These are phyloP conservation scores for Epiblema foenella DNA, from an alignment of 2,888 invertebrate species.

Conservation along the genomic window DNA sequence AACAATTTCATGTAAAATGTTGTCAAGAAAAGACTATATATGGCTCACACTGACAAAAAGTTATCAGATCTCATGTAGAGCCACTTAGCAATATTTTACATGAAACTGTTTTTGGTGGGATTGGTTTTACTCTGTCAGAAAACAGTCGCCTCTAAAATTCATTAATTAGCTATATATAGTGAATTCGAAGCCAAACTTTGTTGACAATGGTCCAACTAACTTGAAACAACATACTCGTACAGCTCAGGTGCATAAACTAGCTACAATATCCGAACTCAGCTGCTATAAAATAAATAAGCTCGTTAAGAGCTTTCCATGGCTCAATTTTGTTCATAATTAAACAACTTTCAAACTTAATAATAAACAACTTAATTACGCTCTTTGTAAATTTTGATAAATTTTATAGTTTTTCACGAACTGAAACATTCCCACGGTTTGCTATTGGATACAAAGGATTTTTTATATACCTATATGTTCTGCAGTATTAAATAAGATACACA, in stretches of 20 bases:
- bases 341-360: too few relatives aligned
- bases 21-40: too few relatives aligned
- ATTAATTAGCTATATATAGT: slow-evolving; percentile 9
- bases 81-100: too few relatives aligned
- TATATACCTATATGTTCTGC: too few relatives aligned
- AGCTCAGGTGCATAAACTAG: slow-evolving; percentile 15
- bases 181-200: slow-evolving; percentile 14
- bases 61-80: too few relatives aligned
- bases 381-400: too few relatives aligned
- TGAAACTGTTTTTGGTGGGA: too few relatives aligned
- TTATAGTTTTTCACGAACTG: neutral
- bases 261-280: slow-evolving; percentile 32
- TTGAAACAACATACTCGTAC: neutral
- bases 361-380: too few relatives aligned
- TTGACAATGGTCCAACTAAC: neutral
- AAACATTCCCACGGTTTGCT: neutral
- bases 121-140: too few relatives aligned
- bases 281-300: slow-evolving; percentile 26
- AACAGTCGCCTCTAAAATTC: neutral
- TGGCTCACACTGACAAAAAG: too few relatives aligned
- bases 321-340: slow-evolving; percentile 17
- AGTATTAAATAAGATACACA: neutral
- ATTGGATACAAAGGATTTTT: too few relatives aligned
- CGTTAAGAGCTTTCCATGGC: slow-evolving; percentile 12
- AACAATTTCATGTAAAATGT: too few relatives aligned